Base-by-base conservation (phyloP, 2,797 vertebrate genomes). In the Brachyalestes nurse region DNA sequence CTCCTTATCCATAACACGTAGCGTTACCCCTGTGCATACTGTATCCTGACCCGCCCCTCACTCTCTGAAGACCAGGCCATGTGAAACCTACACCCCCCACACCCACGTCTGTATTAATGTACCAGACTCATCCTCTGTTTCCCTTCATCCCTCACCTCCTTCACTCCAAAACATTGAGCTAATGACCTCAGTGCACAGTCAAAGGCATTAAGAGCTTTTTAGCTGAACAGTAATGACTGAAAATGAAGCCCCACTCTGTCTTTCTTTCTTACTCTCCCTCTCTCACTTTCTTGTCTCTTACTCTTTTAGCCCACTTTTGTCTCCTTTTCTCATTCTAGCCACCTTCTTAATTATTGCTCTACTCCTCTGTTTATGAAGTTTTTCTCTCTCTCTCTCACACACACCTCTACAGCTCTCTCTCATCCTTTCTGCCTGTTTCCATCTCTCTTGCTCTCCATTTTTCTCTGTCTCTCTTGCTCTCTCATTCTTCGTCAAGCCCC, bases 121-220 rank as follows among this genome's bases (percentile, higher is more conserved):
- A 42, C 34, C 61, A 66, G 34, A 66, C 64, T 19, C 64, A 66
- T 19, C 19, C 19, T 42, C 34, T 38, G 0, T n/a, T 40, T 66
- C 64, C 42, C 64, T 66, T 55, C 65, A 9, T 6, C 38, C 49
- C 67, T 65, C 67, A 42, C 70, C 60, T 66, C 1, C 1, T 23
- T 60, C 28, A 40, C 8, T 53, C 6, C 23, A 34, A 75, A 23
- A 38, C 23, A 79, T 0, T 12, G 40, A 64, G 23, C 16, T 58
- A 58, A 70, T 75, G 64, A 70, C 64, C 79, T 75, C 55, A 34
- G 42, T 13, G 42, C 19, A 61, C 40, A 51, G 53, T 9, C 55
- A 12, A 74, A 38, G 51, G 12, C 38, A 58, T 74, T 80, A 82
- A 73, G 45, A 8, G n/a, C 21, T 70, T 42, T 71, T 83, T 64